Percentiles rank a stretch among this genome's conserved stretches.
Evolutionary conservation across 2,888 invertebrate genomes (phyloP).

Genomic region (Clunio marinus): DNA sequence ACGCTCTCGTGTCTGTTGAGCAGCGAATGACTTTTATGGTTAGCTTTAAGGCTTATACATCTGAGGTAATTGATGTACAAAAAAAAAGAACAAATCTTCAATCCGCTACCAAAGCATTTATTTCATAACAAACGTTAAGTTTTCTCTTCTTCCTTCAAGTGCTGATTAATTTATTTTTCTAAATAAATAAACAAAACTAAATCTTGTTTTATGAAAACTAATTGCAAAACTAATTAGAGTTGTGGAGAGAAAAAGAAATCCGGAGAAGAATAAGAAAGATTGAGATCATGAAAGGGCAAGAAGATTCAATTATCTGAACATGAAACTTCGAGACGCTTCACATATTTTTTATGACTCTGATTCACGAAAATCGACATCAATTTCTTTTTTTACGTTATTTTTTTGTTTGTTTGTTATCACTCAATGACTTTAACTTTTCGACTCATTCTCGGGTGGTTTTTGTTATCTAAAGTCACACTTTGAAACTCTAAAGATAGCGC

Average conservation of each 20-base stretch:
- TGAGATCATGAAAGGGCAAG: neutral
- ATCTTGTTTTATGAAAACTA: neutral
- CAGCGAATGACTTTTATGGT: neutral
- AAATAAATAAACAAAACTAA: neutral
- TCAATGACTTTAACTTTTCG: neutral
- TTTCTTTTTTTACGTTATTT: neutral
- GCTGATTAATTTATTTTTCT: constrained; percentile 1
- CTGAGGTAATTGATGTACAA: neutral
- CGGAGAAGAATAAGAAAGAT: neutral
- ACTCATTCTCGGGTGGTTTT: neutral
- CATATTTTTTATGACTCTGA: neutral
- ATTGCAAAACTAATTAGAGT: constrained; percentile 25
- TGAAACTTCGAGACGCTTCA: too few relatives aligned
- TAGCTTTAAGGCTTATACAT: neutral
- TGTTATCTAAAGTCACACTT: neutral
- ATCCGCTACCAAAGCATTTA: too few relatives aligned
- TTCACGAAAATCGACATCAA: neutral
- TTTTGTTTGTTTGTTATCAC: constrained; percentile 20
- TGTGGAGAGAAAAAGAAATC: neutral
- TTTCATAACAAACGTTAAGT: too few relatives aligned
- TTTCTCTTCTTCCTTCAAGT: neutral
- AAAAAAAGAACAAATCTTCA: neutral
- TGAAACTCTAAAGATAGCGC: neutral
- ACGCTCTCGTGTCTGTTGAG: neutral
- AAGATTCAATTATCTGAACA: too few relatives aligned